Conservation (phyloP, 2,797 vertebrate genomes). For the Sebastes glaucus region DNA sequence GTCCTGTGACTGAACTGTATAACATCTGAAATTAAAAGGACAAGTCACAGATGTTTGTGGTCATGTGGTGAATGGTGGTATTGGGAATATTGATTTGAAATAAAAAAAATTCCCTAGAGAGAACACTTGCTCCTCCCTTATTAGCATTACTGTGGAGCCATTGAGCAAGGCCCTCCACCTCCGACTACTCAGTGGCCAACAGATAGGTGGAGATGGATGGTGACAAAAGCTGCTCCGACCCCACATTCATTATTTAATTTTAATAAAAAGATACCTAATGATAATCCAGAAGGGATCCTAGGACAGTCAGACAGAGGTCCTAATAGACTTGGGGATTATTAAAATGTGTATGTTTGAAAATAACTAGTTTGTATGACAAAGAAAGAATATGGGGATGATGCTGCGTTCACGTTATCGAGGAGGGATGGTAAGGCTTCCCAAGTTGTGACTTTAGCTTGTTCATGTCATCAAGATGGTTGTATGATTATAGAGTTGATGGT, state of each 20-base stretch:
- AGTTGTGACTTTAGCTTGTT: background rate
- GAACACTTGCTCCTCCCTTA: background rate
- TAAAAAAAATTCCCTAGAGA: constrained; percentile 7
- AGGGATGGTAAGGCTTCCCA: background rate
- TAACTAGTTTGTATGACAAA: background rate
- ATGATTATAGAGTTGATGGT: background rate
- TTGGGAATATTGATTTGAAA: constrained; percentile 44
- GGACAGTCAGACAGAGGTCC: background rate
- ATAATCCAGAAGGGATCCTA: background rate
- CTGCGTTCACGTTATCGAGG: too few relatives aligned
- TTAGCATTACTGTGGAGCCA: background rate
- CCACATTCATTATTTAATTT: background rate
- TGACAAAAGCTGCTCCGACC: background rate
- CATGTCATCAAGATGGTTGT: background rate
- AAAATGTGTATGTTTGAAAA: background rate
- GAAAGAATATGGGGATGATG: background rate
- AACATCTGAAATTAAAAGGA: constrained; percentile 21
- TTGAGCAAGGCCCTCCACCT: background rate
- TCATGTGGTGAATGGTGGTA: constrained; percentile 30
- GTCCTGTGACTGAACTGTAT: constrained; percentile 52
- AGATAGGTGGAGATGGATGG: background rate
- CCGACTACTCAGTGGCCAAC: background rate
- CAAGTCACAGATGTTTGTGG: constrained; percentile 65
- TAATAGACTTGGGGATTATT: background rate
- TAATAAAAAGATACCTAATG: background rate